Evolutionary conservation across 2,888 invertebrate species (phyloP).

Genomic region (Ochropacha duplaris): DNA sequence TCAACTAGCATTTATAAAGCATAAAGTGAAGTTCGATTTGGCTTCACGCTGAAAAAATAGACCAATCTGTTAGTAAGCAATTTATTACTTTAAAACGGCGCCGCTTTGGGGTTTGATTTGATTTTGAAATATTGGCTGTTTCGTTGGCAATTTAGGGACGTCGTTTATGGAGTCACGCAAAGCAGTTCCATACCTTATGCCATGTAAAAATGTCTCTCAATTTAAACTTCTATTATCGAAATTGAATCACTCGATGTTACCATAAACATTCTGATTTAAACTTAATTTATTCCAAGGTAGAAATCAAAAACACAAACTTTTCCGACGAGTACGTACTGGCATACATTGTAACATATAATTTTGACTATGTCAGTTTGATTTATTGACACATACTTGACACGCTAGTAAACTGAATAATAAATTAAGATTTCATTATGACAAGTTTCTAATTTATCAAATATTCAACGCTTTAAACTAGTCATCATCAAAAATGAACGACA

Average conservation of each 20-base stretch:
- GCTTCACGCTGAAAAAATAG: background rate
- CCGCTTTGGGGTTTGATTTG: constrained; percentile 50
- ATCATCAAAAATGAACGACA: constrained; percentile 50
- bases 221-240: constrained; percentile 41
- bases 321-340: background rate
- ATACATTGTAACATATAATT: background rate
- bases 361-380: background rate
- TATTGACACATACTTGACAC: background rate
- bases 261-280: constrained; percentile 30
- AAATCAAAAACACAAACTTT: background rate
- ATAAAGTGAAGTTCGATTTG: background rate
- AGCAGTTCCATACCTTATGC: constrained; percentile 6
- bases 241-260: constrained; percentile 40
- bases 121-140: constrained; percentile 62
- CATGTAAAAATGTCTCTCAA: constrained; percentile 24
- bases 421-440: background rate
- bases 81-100: constrained; percentile 56
- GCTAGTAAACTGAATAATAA: background rate
- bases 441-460: background rate
- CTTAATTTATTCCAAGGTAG: constrained; percentile 15
- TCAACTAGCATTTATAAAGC: background rate
- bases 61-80: constrained; percentile 25
- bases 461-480: background rate
- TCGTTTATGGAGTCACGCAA: constrained; percentile 23
- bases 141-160: constrained; percentile 41